A percentile compares a stretch with the other conserved stretches of the same genome.
Conservation (phyloP, 23 tunicate genomes). For the Ciona savignyi region DNA sequence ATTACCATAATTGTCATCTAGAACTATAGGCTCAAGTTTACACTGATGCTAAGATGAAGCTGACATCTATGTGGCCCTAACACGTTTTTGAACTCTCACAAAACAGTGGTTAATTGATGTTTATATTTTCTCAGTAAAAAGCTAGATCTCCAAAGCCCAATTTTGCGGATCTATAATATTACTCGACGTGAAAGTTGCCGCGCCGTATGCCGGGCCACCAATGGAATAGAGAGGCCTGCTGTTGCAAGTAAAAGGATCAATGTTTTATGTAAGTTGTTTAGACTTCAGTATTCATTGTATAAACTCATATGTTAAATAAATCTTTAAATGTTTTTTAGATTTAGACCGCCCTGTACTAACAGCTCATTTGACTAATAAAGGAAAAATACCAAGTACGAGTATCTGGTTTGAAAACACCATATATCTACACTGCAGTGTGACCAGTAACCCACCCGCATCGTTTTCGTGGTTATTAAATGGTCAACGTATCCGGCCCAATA, state of each 20-base stretch:
- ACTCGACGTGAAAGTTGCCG: constrained; percentile 26
- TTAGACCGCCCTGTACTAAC: constrained; percentile 30
- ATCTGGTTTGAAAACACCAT: constrained; percentile 47
- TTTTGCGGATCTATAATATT: constrained; percentile 16
- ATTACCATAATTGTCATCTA: not conserved
- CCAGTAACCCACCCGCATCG: constrained; percentile 22
- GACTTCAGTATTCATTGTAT: not conserved
- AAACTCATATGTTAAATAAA: not conserved
- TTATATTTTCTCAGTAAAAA: constrained; percentile 21
- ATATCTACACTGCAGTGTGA: constrained; percentile 23
- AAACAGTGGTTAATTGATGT: not conserved
- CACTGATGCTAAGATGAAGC: no score
- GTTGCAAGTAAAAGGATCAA: constrained; percentile 26
- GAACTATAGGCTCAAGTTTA: not conserved
- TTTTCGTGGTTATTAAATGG: constrained; percentile 23
- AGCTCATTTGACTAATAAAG: constrained; percentile 9
- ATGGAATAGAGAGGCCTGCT: constrained; percentile 51
- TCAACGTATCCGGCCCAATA: constrained; percentile 4
- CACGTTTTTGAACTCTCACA: not conserved
- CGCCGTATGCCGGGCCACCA: constrained; percentile 49
- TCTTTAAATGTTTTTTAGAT: constrained; percentile 36
- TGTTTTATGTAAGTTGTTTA: constrained; percentile 57
- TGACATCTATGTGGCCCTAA: not conserved
- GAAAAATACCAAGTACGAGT: constrained; percentile 14
- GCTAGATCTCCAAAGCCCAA: constrained; percentile 20